These are phyloP conservation scores for Onychomys arenicola DNA, from an alignment of 2,797 vertebrate genomes.

Conservation along the genomic window DNA sequence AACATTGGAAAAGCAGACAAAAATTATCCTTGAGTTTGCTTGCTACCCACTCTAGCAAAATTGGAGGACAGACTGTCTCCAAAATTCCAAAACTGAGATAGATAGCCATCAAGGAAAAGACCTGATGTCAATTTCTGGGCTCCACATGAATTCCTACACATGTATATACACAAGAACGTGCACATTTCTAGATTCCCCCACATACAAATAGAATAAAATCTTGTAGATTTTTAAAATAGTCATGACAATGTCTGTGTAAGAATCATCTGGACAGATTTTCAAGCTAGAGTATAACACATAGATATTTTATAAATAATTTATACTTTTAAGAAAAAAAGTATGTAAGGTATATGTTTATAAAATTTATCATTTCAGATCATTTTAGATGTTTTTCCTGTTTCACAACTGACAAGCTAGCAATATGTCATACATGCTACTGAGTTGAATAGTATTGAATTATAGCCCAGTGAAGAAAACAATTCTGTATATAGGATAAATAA, in stretches of 20 bases:
- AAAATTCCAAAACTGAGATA: not conserved
- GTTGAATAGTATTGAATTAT: not conserved
- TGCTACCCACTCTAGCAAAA: not conserved
- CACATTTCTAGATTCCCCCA: too few species aligned
- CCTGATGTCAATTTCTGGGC: too few species aligned
- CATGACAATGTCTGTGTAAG: not conserved
- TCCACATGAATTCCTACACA: not conserved
- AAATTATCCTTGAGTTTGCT: too few species aligned
- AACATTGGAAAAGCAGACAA: not conserved
- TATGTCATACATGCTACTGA: not conserved
- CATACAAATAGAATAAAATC: not conserved
- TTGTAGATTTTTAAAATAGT: not conserved
- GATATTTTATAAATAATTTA: not conserved
- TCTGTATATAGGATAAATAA: not conserved
- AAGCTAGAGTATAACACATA: not conserved
- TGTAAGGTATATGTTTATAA: not conserved
- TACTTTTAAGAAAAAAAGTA: not conserved
- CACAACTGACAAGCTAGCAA: not conserved
- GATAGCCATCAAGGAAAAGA: not conserved
- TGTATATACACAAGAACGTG: not conserved
- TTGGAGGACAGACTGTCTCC: not conserved
- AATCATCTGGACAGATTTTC: not conserved
- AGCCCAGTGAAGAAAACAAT: slow-evolving; percentile 1
- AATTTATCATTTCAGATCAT: not conserved
- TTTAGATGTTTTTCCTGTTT: not conserved